These are phyloP conservation scores for Pelecanoides urinatrix DNA, from an alignment of 2,113 vertebrate species.

Conservation along the genomic window DNA sequence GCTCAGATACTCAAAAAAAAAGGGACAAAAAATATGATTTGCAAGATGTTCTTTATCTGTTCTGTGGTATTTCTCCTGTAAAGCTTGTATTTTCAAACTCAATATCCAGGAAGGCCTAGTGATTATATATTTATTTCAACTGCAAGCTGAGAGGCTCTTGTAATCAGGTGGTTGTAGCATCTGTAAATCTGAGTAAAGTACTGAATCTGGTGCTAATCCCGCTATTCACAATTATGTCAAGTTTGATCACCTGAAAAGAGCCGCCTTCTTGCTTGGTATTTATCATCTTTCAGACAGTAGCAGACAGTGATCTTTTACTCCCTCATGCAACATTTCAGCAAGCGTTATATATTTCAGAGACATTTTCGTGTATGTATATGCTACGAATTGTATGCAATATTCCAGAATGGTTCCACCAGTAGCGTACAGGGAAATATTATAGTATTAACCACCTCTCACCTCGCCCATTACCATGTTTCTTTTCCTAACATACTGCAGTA, in stretches of 20 bases:
- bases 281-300: not conserved
- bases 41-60: not conserved
- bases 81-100: not conserved
- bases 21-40: rapidly evolving
- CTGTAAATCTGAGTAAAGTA: rapidly evolving
- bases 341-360: conserved; percentile 2
- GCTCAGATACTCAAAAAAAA: not conserved
- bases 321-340: conserved; percentile 13
- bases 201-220: rapidly evolving
- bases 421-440: not conserved
- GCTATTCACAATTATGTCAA: not conserved
- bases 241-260: not conserved
- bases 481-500: not conserved
- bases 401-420: not conserved
- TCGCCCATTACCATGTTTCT: not conserved
- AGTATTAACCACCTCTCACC: conserved; percentile 22
- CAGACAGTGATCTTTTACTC: conserved; percentile 42
- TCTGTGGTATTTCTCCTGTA: not conserved
- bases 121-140: not conserved
- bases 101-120: not conserved
- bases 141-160: not conserved
- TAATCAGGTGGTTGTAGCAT: not conserved
- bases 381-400: not conserved
- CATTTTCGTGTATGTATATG: conserved; percentile 31
- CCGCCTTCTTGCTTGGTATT: not conserved